Evolutionary conservation across 2,797 vertebrate species (phyloP).

Genomic region (Cryptoblepharus egeriae): DNA sequence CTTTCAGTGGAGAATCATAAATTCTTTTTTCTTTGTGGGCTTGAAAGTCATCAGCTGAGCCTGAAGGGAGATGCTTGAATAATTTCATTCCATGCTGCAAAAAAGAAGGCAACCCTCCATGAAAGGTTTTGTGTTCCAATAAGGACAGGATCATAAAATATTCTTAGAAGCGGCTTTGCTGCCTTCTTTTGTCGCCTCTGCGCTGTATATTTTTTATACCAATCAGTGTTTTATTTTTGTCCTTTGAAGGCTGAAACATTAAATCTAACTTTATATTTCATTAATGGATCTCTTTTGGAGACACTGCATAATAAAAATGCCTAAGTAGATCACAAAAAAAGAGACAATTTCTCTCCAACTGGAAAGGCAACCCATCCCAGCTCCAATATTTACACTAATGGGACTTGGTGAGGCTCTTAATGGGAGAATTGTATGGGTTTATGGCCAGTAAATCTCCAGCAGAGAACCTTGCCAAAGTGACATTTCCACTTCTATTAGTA

Average conservation of each 20-base stretch:
- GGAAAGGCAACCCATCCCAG: not conserved
- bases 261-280: constrained; percentile 19
- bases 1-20: not conserved
- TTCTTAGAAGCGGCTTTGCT: not conserved
- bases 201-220: not conserved
- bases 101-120: not conserved
- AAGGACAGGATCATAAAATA: constrained; percentile 11
- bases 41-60: not conserved
- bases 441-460: not conserved
- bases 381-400: not conserved
- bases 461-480: not conserved
- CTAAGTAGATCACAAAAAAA: constrained; percentile 4
- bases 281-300: constrained; percentile 4
- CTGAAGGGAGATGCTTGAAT: not conserved
- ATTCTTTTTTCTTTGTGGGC: constrained; percentile 2
- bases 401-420: not conserved
- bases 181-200: not conserved
- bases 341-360: not conserved
- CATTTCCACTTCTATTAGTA: not conserved
- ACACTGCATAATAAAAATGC: not conserved
- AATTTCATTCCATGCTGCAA: not conserved
- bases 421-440: not conserved
- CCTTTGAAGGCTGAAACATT: not conserved
- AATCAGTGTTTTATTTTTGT: not conserved
- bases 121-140: constrained; percentile 25